Evolutionary conservation across 2,113 vertebrate genomes (phyloP).

Genomic region (Egretta garzetta): DNA sequence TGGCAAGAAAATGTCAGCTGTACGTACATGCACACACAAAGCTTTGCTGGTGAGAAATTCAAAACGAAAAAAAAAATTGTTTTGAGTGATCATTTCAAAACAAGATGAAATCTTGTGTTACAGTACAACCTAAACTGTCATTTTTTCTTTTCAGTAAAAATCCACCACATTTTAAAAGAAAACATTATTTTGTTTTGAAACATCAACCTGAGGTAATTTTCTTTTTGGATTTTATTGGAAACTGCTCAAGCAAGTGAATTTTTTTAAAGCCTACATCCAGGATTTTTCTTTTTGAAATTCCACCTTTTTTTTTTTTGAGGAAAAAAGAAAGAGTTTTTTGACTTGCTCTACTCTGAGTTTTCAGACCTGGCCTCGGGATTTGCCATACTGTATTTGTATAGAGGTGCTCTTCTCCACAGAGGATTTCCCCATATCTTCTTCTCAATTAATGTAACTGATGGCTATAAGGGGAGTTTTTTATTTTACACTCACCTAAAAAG

Average conservation of each 20-base stretch:
- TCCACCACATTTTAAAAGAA: neutral
- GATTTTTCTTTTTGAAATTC: neutral
- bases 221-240: neutral
- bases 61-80: neutral
- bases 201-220: neutral
- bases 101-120: constrained; percentile 19
- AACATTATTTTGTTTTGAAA: neutral
- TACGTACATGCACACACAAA: neutral
- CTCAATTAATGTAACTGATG: neutral
- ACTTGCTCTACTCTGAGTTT: neutral
- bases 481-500: neutral
- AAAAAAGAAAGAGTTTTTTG: neutral
- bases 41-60: neutral
- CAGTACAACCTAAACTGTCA: neutral
- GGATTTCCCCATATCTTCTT: neutral
- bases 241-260: neutral
- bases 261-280: neutral
- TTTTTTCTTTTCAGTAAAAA: neutral
- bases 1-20: neutral
- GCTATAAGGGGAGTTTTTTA: neutral
- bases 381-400: neutral
- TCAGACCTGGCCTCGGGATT: neutral
- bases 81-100: constrained; percentile 34
- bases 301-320: accelerated
- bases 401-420: neutral